These are phyloP conservation scores for Neomonachus schauinslandi DNA, from an alignment of 2,113 vertebrate genomes.

Conservation along the genomic window DNA sequence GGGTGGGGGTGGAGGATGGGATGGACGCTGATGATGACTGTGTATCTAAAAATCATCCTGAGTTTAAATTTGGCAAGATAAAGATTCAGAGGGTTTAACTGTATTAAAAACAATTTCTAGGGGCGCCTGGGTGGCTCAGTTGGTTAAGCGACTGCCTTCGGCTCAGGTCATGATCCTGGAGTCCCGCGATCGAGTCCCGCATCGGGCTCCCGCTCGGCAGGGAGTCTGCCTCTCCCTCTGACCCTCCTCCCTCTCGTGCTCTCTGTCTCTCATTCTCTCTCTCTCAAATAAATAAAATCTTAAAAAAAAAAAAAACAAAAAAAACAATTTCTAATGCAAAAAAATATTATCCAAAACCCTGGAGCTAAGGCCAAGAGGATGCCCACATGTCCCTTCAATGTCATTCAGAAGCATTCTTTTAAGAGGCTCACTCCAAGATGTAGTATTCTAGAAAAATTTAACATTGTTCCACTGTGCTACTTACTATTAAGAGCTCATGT, in stretches of 20 bases:
- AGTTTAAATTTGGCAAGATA: constrained; percentile 1
- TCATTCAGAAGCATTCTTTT: neutral
- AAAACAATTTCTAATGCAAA: constrained; percentile 3
- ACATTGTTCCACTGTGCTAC: neutral
- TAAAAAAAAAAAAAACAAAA: too few species aligned
- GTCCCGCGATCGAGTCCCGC: too few species aligned
- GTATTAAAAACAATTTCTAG: constrained; percentile 20
- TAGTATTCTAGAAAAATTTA: neutral
- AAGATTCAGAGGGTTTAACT: constrained; percentile 23
- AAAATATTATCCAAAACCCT: constrained; percentile 9
- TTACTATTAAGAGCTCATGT: neutral
- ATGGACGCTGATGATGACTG: neutral
- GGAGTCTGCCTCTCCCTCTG: too few species aligned
- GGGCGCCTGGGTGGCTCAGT: too few species aligned
- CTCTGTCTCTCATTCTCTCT: too few species aligned
- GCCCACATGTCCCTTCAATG: neutral
- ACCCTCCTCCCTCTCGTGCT: too few species aligned
- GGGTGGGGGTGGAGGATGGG: neutral
- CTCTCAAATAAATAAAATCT: too few species aligned
- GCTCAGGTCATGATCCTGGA: too few species aligned
- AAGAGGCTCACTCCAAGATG: neutral
- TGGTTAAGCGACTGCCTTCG: too few species aligned
- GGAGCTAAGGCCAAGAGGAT: neutral
- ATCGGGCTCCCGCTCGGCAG: too few species aligned
- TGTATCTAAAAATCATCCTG: neutral